Evolutionary conservation across 1,140 invertebrate genomes (phyloP), one percentile per base, ranked within the genome.

Genomic region (Ips typographus): DNA sequence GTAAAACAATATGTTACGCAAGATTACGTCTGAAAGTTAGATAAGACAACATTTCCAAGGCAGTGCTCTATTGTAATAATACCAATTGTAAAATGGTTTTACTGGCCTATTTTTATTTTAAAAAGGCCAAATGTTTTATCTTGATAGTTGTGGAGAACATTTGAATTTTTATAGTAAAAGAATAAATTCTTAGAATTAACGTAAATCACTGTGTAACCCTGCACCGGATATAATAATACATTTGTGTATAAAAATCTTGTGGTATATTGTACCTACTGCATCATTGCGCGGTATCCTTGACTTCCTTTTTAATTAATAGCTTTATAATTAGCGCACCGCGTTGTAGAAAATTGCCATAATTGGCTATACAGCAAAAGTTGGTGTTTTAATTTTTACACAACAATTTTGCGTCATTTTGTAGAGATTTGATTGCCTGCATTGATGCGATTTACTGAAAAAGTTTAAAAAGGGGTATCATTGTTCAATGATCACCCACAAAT

Each of bases 231-330:
- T 49, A 49, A 49, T 49, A 49, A 49, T 22, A 22, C 22, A 22
- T 22, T 22, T 22, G 3, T 49, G 22, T 22, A 49, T 8, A 49
- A 49, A 49, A 49, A 49, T 49, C 22, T 22, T 22, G 22, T 22
- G 22, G 1, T 49, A 3, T 49, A 49, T 49, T 49, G 44, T 49
- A 49, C 40, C 38, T 58, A 8, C 44, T 49, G 44, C 44, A 49
- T 49, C 44, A 36, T 61, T 41, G 40, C 42, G 44, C 59, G 8
- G 8, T 37, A 47, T 44, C 59, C 59, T 61, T 61, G 59, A 43
- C 59, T 61, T 61, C 41, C 36, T 47, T 61, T 60, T 47, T 61
- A 61, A 61, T 61, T 61, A 61, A 61, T 61, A 49, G 44, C 42
- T 61, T 8, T 61, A 43, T 61, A 61, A 61, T 61, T 61, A 61